Evolutionary conservation across 2,888 invertebrate species (phyloP), one percentile per base, ranked within the genome.

Genomic region (Strigamia crassipes): DNA sequence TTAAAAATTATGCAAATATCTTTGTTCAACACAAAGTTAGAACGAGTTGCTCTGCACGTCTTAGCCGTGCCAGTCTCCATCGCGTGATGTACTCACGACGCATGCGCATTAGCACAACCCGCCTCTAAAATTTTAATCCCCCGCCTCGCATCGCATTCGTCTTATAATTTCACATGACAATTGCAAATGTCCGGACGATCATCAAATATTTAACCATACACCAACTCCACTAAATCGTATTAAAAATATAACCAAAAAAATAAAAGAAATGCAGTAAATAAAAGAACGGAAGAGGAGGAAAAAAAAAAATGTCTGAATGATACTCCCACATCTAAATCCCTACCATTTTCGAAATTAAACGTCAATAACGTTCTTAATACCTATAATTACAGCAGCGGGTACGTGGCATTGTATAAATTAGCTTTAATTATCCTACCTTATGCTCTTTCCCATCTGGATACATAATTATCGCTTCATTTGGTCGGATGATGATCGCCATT

Each of bases 141-240:
- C 27, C 73, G 73, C 73, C 31, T 73, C 73, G 73, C 73, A 73
- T 31, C 73, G 73, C 73, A 73, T 73, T 73, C 73, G 73, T 73
- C 73, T 73, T 73, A 73, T 73, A 73, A 73, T 73, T 73, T 73
- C 73, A 73, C 73, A 73, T 73, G 73, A 73, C 73, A 73, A 73
- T 73, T 73, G 73, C 73, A 73, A 73, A 73, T 27, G 73, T 73
- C 73, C 73, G 73, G 73, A 73, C 73, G 73, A 8, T 15, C 73
- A 73, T 73, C 2, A 73, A 73, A 27, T 73, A 73, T 73, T 73
- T n/a, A 73, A 23, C 4, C 73, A 73, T 6, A 31, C 27, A 8
- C 73, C 23, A 73, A 73, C 73, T 31, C 27, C 23, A 73, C 73
- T 73, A 73, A 73, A 31, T 27, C 73, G 13, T n/a, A 23, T 73